phyloP scores from a whole-genome alignment of 30 jellyfish, hydroid and myxozoan species.

The Phacellophora camtschatica region DNA sequence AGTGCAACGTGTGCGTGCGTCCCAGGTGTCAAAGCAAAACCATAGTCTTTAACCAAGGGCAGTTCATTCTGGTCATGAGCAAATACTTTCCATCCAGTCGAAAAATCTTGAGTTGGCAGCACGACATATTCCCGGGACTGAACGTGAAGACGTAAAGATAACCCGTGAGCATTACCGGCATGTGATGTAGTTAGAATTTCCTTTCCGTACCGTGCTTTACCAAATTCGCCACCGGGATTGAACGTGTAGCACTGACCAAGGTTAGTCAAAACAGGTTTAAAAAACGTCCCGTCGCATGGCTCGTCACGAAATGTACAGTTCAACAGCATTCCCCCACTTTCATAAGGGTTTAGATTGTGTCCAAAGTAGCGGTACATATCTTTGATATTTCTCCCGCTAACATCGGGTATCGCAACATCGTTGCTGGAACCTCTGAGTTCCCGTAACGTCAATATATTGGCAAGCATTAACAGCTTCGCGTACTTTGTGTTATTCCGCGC shows the following conservation, averaged over 20 bases:
- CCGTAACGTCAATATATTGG: slow-evolving; percentile 42
- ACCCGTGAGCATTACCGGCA: slow-evolving; percentile 63
- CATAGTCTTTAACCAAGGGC: slow-evolving; percentile 63
- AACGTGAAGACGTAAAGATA: slow-evolving; percentile 36
- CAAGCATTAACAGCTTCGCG: slow-evolving; percentile 25
- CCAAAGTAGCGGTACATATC: slow-evolving; percentile 56
- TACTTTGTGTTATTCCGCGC: slow-evolving; percentile 24
- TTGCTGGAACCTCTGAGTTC: slow-evolving; percentile 6
- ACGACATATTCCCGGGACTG: slow-evolving; percentile 50
- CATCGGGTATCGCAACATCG: slow-evolving; percentile 5
- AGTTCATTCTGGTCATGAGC: slow-evolving; percentile 67
- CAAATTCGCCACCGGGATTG: slow-evolving; percentile 41
- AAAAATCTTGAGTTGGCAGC: slow-evolving; percentile 61
- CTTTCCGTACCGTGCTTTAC: background rate
- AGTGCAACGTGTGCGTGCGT: slow-evolving; percentile 64
- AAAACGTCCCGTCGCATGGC: slow-evolving; percentile 31
- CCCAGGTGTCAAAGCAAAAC: slow-evolving; percentile 72
- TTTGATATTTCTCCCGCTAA: slow-evolving; percentile 18
- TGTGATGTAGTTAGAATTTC: slow-evolving; percentile 36
- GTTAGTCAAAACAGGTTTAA: slow-evolving; percentile 54
- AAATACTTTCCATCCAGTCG: slow-evolving; percentile 62
- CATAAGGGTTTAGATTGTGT: slow-evolving; percentile 44
- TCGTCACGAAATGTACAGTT: slow-evolving; percentile 43
- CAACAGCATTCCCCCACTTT: slow-evolving; percentile 60
- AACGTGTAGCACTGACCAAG: slow-evolving; percentile 70